Evolutionary conservation across 2,797 vertebrate genomes (phyloP), one percentile per base, ranked within the genome.

Genomic region (Moxostoma hubbsi): DNA sequence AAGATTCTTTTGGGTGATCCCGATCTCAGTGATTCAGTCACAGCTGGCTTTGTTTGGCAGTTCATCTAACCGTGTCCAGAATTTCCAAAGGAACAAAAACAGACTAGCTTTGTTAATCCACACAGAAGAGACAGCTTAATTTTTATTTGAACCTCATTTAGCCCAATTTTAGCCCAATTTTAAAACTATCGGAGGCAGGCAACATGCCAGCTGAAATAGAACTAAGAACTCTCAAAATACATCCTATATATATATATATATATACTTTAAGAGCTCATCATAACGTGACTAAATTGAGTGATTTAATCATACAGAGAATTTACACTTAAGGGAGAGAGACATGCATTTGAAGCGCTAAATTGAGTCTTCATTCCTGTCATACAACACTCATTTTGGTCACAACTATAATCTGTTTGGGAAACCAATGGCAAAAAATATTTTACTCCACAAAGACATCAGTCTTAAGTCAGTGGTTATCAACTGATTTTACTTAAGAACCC

Each of bases 91-190:
- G 47, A 78, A 73, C 46, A 45, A 8, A 46, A 65, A 64, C 18
- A 54, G 77, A 50, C 74, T 67, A 53, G 55, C 75, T 15, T 45
- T 43, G 47, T 61, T 65, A 67, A 24, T 58, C 5, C 62, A 50
- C 36, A 64, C 18, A 79, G 45, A 81, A 36, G 24, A 16, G 54
- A 73, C 36, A 5, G 62, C 57, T 59, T 77, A 51, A 61, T 79
- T 62, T 75, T 66, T 51, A 50, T 62, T 54, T 64, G 36, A 79
- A 80, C 53, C 77, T 82, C 24, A 24, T 24, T 24, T 24, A 79
- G 77, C 53, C 77, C 77, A 8, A 80, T 77, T 84, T 74, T 18
- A 72, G 59, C 83, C 85, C 85, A 62, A 84, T 72, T 77, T 80
- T 50, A 77, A n/a, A n/a, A n/a, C n/a, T n/a, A n/a, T n/a, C n/a